Percentiles rank a stretch among this genome's conserved stretches.
phyloP scores from a whole-genome alignment of 2,113 vertebrate genomes.

The Zonotrichia leucophrys region DNA sequence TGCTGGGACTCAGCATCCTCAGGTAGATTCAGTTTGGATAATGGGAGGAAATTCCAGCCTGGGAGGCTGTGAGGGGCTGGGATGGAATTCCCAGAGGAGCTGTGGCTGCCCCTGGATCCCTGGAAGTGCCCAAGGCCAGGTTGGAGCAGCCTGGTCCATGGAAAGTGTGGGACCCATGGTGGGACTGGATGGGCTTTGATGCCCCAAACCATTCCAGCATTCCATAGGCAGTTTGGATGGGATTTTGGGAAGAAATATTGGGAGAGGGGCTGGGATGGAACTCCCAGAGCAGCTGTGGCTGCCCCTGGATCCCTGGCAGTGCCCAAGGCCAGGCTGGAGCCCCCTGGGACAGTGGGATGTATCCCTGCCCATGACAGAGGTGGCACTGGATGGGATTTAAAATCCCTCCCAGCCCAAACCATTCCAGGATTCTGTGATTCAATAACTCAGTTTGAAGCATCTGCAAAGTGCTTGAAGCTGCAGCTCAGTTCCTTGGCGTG shows the following conservation, averaged over 20 bases:
- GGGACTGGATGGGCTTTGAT: too few relatives aligned
- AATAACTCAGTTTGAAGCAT: neutral
- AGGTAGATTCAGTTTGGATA: neutral
- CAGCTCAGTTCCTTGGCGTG: neutral
- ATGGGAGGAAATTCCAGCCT: neutral
- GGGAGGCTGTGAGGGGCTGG: rapidly evolving
- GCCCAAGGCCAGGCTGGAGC: neutral
- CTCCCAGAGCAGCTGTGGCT: neutral
- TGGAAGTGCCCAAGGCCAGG: neutral
- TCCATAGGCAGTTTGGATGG: too few relatives aligned
- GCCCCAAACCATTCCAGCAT: too few relatives aligned
- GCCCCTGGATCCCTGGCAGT: neutral
- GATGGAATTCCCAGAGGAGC: neutral
- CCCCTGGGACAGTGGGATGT: neutral
- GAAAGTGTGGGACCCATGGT: too few relatives aligned
- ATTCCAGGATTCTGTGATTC: neutral
- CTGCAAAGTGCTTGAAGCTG: neutral
- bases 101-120: neutral
- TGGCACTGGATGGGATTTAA: neutral
- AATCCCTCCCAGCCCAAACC: neutral
- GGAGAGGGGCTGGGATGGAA: neutral
- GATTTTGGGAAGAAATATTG: too few relatives aligned
- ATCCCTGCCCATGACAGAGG: neutral
- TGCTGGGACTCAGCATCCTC: neutral
- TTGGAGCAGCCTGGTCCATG: too few relatives aligned